Evolutionary conservation across 2,888 invertebrate species (phyloP).

Genomic region (Orthonychiurus folsomi): DNA sequence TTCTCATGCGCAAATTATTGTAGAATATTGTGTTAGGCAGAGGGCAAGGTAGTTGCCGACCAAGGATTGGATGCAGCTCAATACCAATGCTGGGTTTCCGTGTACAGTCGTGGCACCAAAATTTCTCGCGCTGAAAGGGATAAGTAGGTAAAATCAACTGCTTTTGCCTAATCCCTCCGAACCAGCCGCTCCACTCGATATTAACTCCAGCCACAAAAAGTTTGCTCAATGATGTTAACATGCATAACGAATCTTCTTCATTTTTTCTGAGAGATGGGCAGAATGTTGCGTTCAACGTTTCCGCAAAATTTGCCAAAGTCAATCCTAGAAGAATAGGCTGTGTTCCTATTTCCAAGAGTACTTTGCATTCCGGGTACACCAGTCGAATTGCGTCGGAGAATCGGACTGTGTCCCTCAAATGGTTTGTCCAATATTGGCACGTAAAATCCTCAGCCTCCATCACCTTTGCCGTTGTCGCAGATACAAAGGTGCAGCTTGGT

Average conservation of each 20-base stretch:
- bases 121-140: conserved; percentile 26
- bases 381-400: conserved; percentile 21
- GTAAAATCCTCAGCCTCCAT: conserved; percentile 15
- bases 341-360: conserved; percentile 32
- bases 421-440: conserved; percentile 26
- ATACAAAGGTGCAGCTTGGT: conserved; percentile 17
- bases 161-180: conserved; percentile 16
- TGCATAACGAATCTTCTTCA: conserved; percentile 20
- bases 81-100: not conserved
- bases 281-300: conserved; percentile 15
- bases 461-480: conserved; percentile 18
- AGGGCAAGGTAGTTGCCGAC: conserved; percentile 19
- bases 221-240: conserved; percentile 19
- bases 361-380: conserved; percentile 11
- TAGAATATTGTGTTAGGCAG: conserved; percentile 19
- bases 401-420: conserved; percentile 26
- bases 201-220: conserved; percentile 21
- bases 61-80: conserved; percentile 21
- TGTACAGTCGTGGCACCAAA: conserved; percentile 14
- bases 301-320: conserved; percentile 20
- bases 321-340: conserved; percentile 27
- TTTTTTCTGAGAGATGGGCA: conserved; percentile 23
- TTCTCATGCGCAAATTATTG: conserved; percentile 10
- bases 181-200: conserved; percentile 23
- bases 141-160: conserved; percentile 23